Percentiles rank a stretch among this genome's conserved stretches.
Conservation (phyloP, 2,113 vertebrate genomes). For the Desmodus rotundus region DNA sequence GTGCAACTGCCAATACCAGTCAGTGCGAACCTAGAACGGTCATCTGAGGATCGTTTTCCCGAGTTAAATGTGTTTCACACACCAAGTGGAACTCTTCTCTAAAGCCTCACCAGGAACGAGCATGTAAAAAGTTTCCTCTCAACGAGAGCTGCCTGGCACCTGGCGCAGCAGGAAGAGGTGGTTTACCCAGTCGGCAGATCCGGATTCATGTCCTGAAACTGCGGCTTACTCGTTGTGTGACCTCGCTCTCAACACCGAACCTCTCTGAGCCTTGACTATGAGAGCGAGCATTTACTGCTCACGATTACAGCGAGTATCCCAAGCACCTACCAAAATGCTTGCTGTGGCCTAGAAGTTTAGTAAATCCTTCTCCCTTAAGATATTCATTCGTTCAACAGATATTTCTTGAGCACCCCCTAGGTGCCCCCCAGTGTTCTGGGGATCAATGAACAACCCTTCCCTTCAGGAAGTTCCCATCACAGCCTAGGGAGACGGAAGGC, state of each 20-base stretch:
- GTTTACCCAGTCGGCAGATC: neutral
- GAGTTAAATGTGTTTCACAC: neutral
- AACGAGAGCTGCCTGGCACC: neutral
- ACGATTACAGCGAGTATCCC: neutral
- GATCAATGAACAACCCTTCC: neutral
- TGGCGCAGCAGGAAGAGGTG: neutral
- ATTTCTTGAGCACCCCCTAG: neutral
- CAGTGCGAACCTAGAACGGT: neutral
- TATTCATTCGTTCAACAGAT: neutral
- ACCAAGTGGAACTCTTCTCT: neutral
- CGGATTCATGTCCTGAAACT: neutral
- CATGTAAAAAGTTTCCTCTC: neutral
- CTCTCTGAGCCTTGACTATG: neutral
- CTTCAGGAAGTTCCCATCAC: neutral
- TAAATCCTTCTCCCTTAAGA: neutral
- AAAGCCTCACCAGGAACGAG: slow-evolving; percentile 3
- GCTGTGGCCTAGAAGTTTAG: neutral
- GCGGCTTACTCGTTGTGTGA: neutral
- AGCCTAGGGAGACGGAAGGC: neutral
- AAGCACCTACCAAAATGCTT: neutral
- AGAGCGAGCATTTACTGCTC: neutral
- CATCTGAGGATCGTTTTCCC: neutral
- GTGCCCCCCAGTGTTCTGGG: neutral
- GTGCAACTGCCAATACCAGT: slow-evolving; percentile 54
- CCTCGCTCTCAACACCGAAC: neutral